Percentiles rank a stretch among this genome's conserved stretches.
Evolutionary conservation across 2,888 invertebrate species (phyloP).

Genomic region (Graphium colonna): DNA sequence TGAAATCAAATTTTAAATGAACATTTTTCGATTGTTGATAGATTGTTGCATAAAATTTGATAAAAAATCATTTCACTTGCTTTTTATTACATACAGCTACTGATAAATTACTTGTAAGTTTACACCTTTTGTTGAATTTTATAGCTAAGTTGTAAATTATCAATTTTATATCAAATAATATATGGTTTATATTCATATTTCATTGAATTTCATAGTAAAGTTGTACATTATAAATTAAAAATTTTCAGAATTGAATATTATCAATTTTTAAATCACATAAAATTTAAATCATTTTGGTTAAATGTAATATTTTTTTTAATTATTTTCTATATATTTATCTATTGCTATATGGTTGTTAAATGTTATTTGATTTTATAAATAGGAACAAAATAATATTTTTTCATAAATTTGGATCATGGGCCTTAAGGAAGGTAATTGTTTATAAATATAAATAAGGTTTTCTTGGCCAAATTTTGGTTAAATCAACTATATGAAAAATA

Average conservation of each 20-base stretch:
- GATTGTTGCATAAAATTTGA: not conserved
- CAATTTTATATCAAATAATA: not conserved
- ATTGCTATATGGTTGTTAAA: not conserved
- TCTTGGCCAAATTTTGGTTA: too few species aligned
- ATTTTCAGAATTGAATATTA: not conserved
- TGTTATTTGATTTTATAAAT: not conserved
- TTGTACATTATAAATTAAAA: not conserved
- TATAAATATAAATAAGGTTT: too few species aligned
- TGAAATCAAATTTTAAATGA: not conserved
- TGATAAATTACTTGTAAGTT: slow-evolving; percentile 14
- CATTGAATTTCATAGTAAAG: not conserved
- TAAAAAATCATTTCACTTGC: slow-evolving; percentile 17
- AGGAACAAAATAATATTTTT: slow-evolving; percentile 16
- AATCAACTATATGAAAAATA: too few species aligned
- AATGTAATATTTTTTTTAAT: not conserved
- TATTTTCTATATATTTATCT: not conserved
- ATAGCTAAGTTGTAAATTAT: not conserved
- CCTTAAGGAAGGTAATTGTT: not conserved
- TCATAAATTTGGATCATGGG: slow-evolving; percentile 1
- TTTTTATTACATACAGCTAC: slow-evolving; percentile 18
- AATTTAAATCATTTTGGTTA: not conserved
- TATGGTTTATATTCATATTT: not conserved
- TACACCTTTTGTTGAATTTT: not conserved
- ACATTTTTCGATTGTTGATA: not conserved
- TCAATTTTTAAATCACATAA: not conserved